phyloP scores from a whole-genome alignment of 2,888 invertebrate genomes.

The Lamellibrachia columna region DNA sequence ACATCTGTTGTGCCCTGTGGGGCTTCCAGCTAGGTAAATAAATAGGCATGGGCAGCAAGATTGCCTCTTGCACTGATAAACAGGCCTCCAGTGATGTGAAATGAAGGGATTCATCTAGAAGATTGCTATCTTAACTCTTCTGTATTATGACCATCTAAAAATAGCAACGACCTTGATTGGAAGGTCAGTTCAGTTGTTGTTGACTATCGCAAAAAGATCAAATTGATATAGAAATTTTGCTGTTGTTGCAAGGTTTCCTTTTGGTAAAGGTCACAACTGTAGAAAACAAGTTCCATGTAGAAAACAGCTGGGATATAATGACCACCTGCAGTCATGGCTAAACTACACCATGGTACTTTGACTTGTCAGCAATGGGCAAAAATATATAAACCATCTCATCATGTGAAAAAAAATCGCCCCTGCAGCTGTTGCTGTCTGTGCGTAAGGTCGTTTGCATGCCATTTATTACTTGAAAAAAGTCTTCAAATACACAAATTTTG shows the following conservation, averaged over 20 bases:
- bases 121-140: background rate
- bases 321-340: background rate
- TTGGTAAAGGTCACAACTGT: background rate
- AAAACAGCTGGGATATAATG: background rate
- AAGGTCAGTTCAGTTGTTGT: background rate
- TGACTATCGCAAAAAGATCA: background rate
- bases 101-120: background rate
- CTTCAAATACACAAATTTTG: background rate
- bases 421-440: background rate
- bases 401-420: background rate
- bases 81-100: background rate
- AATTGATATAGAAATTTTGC: background rate
- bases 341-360: background rate
- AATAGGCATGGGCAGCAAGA: background rate
- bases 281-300: background rate
- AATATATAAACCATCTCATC: background rate
- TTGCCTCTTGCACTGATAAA: background rate
- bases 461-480: background rate
- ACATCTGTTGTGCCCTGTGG: background rate
- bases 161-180: conserved; percentile 11
- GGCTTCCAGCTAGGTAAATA: background rate
- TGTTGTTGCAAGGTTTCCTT: background rate
- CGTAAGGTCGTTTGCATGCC: background rate
- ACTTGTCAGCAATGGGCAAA: background rate
- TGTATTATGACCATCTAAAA: background rate